Evolutionary conservation across 30 jellyfish, hydroid and myxozoan genomes (phyloP).

Genomic region (Pseudorhiza aurosa): DNA sequence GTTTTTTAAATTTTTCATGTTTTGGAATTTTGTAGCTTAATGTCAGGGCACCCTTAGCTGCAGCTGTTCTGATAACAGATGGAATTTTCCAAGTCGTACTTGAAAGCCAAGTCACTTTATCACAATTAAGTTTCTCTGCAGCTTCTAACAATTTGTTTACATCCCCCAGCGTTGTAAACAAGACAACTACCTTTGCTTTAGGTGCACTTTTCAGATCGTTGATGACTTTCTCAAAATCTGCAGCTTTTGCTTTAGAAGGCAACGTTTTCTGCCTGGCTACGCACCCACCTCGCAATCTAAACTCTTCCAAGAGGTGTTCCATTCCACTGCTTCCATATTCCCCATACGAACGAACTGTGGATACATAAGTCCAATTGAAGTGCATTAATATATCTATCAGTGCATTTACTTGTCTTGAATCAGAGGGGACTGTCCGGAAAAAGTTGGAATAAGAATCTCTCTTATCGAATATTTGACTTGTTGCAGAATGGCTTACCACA

Average conservation of each 20-base stretch:
- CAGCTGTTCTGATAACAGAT: background rate
- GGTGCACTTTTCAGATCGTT: conserved; percentile 5
- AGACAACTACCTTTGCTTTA: conserved; percentile 29
- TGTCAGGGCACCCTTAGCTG: conserved; percentile 17
- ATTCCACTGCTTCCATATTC: conserved; percentile 61
- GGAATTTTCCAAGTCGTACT: conserved; percentile 18
- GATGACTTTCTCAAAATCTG: conserved; percentile 44
- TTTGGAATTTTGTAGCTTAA: conserved; percentile 13
- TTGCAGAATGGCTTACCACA: conserved; percentile 67
- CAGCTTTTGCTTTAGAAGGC: conserved; percentile 12
- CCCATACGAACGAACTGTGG: conserved; percentile 59
- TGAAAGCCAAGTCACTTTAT: conserved; percentile 12
- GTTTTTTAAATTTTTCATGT: background rate
- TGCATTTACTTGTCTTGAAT: conserved; percentile 28
- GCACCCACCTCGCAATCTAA: conserved; percentile 28
- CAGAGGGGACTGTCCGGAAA: conserved; percentile 78
- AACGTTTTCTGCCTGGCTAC: conserved; percentile 31
- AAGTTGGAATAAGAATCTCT: conserved; percentile 34
- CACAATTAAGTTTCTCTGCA: conserved; percentile 11
- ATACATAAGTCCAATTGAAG: conserved; percentile 64
- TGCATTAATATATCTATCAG: conserved; percentile 30
- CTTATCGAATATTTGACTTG: conserved; percentile 50
- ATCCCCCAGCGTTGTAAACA: conserved; percentile 56
- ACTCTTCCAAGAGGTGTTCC: background rate
- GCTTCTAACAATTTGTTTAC: conserved; percentile 15